A percentile compares a stretch with the other conserved stretches of the same genome.
phyloP scores from a whole-genome alignment of 2,888 invertebrate genomes.

The Parelbella ahira region DNA sequence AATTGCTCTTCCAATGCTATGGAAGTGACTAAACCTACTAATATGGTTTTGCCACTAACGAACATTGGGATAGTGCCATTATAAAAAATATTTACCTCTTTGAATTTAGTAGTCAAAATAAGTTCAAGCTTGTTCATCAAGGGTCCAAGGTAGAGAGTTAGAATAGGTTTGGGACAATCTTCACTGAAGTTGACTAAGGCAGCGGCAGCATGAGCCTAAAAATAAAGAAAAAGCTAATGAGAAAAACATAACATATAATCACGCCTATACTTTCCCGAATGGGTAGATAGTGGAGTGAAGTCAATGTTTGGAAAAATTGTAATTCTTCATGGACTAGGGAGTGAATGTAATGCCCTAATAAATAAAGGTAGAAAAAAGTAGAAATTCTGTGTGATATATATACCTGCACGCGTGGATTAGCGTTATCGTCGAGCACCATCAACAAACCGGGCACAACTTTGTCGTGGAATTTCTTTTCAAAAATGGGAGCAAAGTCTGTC shows the following conservation, averaged over 20 bases:
- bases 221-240: too few species aligned
- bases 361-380: too few species aligned
- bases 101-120: constrained; percentile 95
- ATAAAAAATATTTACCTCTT: constrained; percentile 81
- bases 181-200: constrained; percentile 99
- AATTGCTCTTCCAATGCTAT: constrained; percentile 73
- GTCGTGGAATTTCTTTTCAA: constrained; percentile 98
- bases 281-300: too few species aligned
- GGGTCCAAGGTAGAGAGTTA: constrained; percentile 93
- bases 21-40: constrained; percentile 61
- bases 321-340: too few species aligned
- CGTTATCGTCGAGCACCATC: constrained; percentile 92
- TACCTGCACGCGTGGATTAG: constrained; percentile 95
- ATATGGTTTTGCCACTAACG: constrained; percentile 64
- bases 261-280: too few species aligned
- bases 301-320: too few species aligned
- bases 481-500: constrained; percentile 97
- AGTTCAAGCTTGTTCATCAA: constrained; percentile 95
- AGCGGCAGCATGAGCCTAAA: constrained; percentile 89
- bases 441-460: constrained; percentile 96
- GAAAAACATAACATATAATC: too few species aligned
- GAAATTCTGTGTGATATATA: too few species aligned
- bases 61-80: too few species aligned
- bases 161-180: constrained; percentile 97
- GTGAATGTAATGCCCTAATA: too few species aligned